Evolutionary conservation across 2,797 vertebrate species (phyloP).

Genomic region (Lepus townsendii): DNA sequence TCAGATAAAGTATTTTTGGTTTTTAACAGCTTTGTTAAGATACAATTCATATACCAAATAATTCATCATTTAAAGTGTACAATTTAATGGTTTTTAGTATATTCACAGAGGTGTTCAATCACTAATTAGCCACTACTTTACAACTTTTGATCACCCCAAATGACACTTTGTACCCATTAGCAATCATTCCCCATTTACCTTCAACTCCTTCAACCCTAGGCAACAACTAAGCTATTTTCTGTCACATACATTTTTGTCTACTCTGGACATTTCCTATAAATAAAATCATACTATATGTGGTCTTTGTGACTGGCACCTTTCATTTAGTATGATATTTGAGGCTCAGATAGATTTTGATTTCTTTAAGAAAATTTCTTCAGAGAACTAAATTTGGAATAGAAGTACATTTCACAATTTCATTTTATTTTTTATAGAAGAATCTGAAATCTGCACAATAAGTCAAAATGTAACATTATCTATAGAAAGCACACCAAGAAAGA

Average conservation of each 20-base stretch:
- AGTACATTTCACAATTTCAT: neutral
- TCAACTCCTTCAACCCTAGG: neutral
- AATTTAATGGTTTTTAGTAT: neutral
- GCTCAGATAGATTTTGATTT: conserved; percentile 18
- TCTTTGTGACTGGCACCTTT: neutral
- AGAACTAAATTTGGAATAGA: conserved; percentile 18
- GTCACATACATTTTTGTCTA: neutral
- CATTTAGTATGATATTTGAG: neutral
- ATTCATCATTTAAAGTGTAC: conserved; percentile 12
- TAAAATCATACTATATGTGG: neutral
- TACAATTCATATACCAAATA: neutral
- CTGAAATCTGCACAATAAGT: conserved; percentile 62
- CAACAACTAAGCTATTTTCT: neutral
- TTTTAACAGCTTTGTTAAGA: neutral
- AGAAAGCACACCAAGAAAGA: conserved; percentile 43
- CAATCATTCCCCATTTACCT: neutral
- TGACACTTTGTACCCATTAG: neutral
- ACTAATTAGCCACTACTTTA: conserved; percentile 15
- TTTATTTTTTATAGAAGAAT: conserved; percentile 47
- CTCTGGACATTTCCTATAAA: neutral
- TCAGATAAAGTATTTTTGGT: neutral
- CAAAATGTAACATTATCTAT: neutral
- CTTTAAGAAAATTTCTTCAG: conserved; percentile 53
- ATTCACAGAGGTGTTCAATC: neutral
- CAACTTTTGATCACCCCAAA: neutral